Conservation (phyloP, 2,888 invertebrate species). For the Halocaridina rubra region DNA sequence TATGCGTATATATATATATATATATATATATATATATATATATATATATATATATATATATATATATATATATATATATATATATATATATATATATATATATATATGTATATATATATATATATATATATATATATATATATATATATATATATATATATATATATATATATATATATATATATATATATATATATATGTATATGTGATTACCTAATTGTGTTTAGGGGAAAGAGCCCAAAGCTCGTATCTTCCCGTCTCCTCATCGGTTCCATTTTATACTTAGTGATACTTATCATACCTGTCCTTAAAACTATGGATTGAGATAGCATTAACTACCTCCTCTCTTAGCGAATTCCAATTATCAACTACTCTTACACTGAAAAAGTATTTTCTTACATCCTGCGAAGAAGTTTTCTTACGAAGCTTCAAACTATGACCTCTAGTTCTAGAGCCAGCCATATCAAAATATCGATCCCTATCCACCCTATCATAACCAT, state of each 20-base stretch:
- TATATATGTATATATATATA: not conserved
- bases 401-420: too few relatives aligned
- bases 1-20: not conserved
- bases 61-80: conserved; percentile 1
- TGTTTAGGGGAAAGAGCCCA: not conserved
- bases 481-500: too few relatives aligned
- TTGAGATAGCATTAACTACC: too few relatives aligned
- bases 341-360: too few relatives aligned
- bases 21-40: not conserved
- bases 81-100: not conserved
- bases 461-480: too few relatives aligned
- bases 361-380: too few relatives aligned
- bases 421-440: not conserved
- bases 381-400: too few relatives aligned
- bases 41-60: not conserved
- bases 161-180: not conserved
- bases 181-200: conserved; percentile 2
- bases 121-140: not conserved
- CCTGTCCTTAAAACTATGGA: too few relatives aligned
- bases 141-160: not conserved
- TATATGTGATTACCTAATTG: too few relatives aligned
- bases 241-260: not conserved
- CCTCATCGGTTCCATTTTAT: too few relatives aligned
- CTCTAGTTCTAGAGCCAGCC: too few relatives aligned
- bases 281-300: too few relatives aligned